Conservation (phyloP, 2,888 invertebrate genomes). For the Endomychus coccineus region DNA sequence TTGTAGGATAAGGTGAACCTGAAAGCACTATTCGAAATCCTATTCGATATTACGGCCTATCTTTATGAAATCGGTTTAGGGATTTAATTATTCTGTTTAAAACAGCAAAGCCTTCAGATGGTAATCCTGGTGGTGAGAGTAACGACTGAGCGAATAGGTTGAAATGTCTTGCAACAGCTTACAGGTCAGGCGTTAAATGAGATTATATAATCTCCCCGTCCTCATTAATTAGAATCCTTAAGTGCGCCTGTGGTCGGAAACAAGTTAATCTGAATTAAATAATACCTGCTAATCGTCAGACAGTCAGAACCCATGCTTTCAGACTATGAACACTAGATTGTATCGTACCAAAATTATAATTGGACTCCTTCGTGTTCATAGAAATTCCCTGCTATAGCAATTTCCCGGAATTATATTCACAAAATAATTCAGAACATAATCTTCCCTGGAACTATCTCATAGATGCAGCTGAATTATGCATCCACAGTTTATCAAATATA, state of each 20-base stretch:
- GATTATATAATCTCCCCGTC: conserved; percentile 32
- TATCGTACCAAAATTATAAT: conserved; percentile 16
- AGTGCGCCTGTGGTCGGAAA: conserved; percentile 25
- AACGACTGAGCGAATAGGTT: conserved; percentile 15
- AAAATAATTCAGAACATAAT: too few relatives aligned
- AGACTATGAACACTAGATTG: conserved; percentile 12
- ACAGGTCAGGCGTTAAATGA: conserved; percentile 31
- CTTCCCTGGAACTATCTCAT: too few relatives aligned
- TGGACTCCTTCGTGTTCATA: conserved; percentile 15
- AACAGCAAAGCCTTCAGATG: not conserved
- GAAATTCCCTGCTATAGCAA: too few relatives aligned
- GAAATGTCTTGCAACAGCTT: conserved; percentile 28
- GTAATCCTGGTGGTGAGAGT: conserved; percentile 7
- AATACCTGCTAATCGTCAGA: conserved; percentile 28
- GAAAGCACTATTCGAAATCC: too few relatives aligned
- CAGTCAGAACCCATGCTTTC: conserved; percentile 11
- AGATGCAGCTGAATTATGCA: too few relatives aligned
- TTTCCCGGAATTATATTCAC: too few relatives aligned
- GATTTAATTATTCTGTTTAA: conserved; percentile 4
- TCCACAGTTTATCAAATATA: too few relatives aligned
- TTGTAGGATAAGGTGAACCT: too few relatives aligned
- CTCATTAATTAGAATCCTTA: conserved; percentile 31
- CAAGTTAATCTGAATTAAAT: conserved; percentile 35
- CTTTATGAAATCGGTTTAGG: too few relatives aligned
- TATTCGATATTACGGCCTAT: too few relatives aligned